Evolutionary conservation across 2,888 invertebrate genomes (phyloP).

Genomic region (Ichneumon xanthorius): DNA sequence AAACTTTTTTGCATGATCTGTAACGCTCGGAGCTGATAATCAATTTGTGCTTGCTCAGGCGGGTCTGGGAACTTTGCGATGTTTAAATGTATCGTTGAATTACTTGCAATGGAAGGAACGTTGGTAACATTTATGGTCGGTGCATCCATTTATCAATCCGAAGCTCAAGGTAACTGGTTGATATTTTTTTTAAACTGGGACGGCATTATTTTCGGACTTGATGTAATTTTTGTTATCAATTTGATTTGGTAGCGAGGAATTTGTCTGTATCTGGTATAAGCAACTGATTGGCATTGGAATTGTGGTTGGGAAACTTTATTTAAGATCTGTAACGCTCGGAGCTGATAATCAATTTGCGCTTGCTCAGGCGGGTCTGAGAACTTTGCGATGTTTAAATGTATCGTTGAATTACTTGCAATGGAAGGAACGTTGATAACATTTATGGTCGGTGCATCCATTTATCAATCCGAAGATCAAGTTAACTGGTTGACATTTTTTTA

Average conservation of each 20-base stretch:
- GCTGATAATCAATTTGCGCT: not conserved
- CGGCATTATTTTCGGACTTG: no score
- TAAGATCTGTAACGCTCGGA: not conserved
- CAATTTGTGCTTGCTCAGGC: not conserved
- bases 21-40: not conserved
- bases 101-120: not conserved
- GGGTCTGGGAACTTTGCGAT: not conserved
- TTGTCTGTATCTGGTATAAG: not conserved
- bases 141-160: no score
- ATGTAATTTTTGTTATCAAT: no score
- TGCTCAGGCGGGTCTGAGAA: not conserved
- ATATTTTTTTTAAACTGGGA: no score
- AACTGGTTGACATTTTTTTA: no score
- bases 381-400: not conserved
- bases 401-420: not conserved
- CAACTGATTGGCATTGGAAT: conserved; percentile 11
- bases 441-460: no score
- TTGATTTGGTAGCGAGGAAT: no score
- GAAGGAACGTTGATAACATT: no score
- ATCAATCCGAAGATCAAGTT: no score
- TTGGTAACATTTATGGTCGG: no score
- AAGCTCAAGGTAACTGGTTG: no score
- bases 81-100: not conserved
- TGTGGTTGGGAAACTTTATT: not conserved
- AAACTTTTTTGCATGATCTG: not conserved